Base-by-base conservation (phyloP, 2,797 vertebrate species). In the Lutjanus argentimaculatus region DNA sequence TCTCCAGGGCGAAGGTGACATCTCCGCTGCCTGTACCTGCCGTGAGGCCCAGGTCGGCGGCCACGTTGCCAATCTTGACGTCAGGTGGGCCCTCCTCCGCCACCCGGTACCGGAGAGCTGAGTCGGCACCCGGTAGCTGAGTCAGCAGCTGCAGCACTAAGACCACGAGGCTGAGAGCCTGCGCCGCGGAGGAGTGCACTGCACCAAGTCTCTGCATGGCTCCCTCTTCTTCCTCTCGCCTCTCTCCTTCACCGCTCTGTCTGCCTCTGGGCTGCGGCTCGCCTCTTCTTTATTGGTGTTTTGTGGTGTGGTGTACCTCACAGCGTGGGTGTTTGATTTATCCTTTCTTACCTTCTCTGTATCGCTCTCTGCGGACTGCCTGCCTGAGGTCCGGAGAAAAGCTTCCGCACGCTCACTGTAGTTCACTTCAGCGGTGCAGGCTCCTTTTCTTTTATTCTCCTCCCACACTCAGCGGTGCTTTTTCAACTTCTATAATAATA, bases 1-100 rank as follows among this genome's bases (percentile, higher is more conserved):
- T 98, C 93, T 99, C 98, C 85, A 99, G 94, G 89, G 98, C 98
- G 89, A 99, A 99, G 87, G 98, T 99, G 90, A 99, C 98, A 68
- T 99, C 98, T 2, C 97, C 97, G 12, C 96, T 97, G 77, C 98
- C 97, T 0, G 97, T 97, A 49, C 97, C 97, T 0, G 97, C 97
- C 12, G 96, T 97, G 61, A 99, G 97, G 48, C 97, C 97, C 89
- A 99, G 92, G 93, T 99, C 98, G 3, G 95, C 91, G 73, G 98
- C 98, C 86, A 99, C 97, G 85, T 98, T 99, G 42, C 98, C 98
- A 30, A 99, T 98, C 91, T 97, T 97, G 84, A 98, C 96, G 88
- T 98, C 97, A 56, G 98, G 96, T 1, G 97, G 97, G 59, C 98
- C 98, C 92, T 98, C 98, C 95, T 98, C 98, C 1, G 97, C 97